phyloP scores from a whole-genome alignment of 2,888 invertebrate species.

The Taphrorychus bicolor region DNA sequence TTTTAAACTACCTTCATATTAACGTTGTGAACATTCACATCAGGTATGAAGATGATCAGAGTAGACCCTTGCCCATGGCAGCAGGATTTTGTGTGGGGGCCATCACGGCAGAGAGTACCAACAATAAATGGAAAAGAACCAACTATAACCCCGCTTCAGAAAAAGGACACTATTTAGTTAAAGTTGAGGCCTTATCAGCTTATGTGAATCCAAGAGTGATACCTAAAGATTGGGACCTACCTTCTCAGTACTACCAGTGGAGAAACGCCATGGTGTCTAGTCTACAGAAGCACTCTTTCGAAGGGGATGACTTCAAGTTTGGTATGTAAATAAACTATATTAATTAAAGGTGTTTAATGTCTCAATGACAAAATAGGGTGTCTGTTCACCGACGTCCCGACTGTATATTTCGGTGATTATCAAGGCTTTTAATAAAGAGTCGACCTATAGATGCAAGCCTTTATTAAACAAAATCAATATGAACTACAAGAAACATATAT shows the following conservation, averaged over 20 bases:
- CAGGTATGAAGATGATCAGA: conserved; percentile 79
- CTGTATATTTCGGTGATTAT: no score
- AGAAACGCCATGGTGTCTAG: conserved; percentile 78
- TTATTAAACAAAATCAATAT: no score
- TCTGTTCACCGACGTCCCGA: no score
- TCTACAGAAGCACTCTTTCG: conserved; percentile 77
- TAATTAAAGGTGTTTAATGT: no score
- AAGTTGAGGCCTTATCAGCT: conserved; percentile 76
- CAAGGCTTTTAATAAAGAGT: no score
- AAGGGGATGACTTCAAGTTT: conserved; percentile 80
- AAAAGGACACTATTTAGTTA: conserved; percentile 72
- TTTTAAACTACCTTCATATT: conserved; percentile 82
- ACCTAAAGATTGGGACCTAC: conserved; percentile 64
- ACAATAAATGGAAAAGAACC: conserved; percentile 79
- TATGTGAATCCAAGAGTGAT: conserved; percentile 75
- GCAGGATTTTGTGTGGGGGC: conserved; percentile 81
- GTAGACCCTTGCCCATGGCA: conserved; percentile 71
- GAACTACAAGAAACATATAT: no score
- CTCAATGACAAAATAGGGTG: no score
- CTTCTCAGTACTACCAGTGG: conserved; percentile 72
- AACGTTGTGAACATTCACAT: conserved; percentile 80
- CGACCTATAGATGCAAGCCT: no score
- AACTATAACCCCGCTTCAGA: conserved; percentile 58
- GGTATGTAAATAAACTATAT: conserved; percentile 62
- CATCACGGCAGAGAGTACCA: conserved; percentile 75